These are phyloP conservation scores for Paratrypauchen microcephalus DNA, from an alignment of 2,797 vertebrate genomes.

Conservation along the genomic window DNA sequence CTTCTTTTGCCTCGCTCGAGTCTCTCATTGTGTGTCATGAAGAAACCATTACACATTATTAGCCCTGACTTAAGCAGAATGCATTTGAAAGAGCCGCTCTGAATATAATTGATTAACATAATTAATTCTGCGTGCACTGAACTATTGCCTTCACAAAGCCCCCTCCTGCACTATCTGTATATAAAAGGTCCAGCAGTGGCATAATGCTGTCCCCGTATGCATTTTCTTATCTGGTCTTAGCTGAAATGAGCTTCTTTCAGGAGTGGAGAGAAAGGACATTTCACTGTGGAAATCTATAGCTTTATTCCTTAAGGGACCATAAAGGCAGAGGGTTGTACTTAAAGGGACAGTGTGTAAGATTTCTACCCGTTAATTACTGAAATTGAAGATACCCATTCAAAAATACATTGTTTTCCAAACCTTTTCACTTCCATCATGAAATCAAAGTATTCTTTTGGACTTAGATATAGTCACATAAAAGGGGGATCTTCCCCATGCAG, in stretches of 20 bases:
- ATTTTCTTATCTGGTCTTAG: conserved; percentile 4
- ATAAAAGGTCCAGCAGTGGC: neutral
- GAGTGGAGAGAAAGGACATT: neutral
- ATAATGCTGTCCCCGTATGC: conserved; percentile 9
- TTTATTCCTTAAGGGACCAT: neutral
- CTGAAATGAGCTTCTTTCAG: conserved; percentile 1
- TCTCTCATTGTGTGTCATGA: conserved; percentile 21
- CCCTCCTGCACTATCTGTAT: conserved; percentile 14
- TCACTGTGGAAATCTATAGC: neutral
- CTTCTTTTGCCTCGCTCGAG: conserved; percentile 2
- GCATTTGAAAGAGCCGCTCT: conserved; percentile 16
- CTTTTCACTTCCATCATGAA: no score
- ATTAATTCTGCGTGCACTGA: conserved; percentile 30
- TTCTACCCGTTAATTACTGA: no score
- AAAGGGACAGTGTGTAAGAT: no score
- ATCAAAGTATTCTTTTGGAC: no score
- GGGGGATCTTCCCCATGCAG: no score
- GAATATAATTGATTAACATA: conserved; percentile 34
- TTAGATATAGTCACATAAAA: no score
- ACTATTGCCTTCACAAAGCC: conserved; percentile 9
- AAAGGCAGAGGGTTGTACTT: neutral
- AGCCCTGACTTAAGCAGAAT: conserved; percentile 29
- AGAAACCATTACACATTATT: conserved; percentile 40
- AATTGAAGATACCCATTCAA: no score
- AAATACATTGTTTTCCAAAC: no score